Base-by-base conservation (phyloP, 2,113 vertebrate genomes). In the Mastomys coucha region DNA sequence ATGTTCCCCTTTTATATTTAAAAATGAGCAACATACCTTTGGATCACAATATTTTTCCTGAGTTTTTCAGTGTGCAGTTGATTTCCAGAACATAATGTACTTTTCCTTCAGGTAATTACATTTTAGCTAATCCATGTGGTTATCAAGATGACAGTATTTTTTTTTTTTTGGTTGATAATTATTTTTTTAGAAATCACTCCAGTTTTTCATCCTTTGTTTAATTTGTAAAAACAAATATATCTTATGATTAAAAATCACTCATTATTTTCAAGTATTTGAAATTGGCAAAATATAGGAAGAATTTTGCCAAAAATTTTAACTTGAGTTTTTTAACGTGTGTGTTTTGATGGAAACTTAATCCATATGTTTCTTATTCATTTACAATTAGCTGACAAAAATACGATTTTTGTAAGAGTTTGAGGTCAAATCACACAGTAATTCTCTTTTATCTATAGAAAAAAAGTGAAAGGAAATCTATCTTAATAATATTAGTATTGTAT, bases 281-380 rank as follows among this genome's bases (percentile, higher is more conserved):
- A 95, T 73, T 97, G 96, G 95, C 33, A 94, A 96, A 97, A 95
- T 89, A 89, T 60, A 91, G 70, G 75, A 88, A 85, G 36, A n/a
- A n/a, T 67, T 89, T 91, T 97, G 58, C 93, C 90, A 94, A 70
- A 85, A 92, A 91, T 78, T 77, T 93, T 82, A 93, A 22, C 65
- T 94, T 94, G 87, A 88, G 76, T 56, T 56, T 56, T 93, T 95
- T 91, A 95, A 95, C 67, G 2, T 92, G 49, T 93, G 70, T 95
- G 91, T 80, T 95, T 93, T 93, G 5, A 95, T 60, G 26, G 90
- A 96, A 97, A 97, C 65, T 93, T 91, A 80, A 97, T 97, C 65
- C 90, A 91, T 96, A 96, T 93, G 96, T 82, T 97, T 97, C 76
- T 95, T 88, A 82, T 82, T 90, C 81, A 96, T 93, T 97, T 91